Evolutionary conservation across 2,888 invertebrate genomes (phyloP).

Genomic region (Heliconius charithonia): DNA sequence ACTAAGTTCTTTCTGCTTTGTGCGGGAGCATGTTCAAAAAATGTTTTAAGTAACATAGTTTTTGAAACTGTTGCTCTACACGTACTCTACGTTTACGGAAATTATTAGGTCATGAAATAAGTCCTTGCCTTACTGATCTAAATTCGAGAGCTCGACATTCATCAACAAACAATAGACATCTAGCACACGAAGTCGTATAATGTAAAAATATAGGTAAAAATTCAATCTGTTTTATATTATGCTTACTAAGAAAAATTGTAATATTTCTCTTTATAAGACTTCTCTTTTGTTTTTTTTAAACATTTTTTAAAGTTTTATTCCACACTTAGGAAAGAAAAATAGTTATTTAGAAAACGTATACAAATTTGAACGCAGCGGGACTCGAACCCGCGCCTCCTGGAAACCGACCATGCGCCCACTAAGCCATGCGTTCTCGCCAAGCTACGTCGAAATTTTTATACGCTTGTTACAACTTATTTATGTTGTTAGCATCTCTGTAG

Average conservation of each 20-base stretch:
- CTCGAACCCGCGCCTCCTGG: too few relatives aligned
- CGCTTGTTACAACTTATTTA: too few relatives aligned
- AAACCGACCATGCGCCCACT: too few relatives aligned
- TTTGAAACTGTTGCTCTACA: not conserved
- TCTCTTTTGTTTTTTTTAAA: not conserved
- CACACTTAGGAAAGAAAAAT: too few relatives aligned
- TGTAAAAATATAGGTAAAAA: not conserved
- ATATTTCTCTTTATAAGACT: not conserved
- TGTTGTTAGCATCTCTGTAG: too few relatives aligned
- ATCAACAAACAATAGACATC: constrained; percentile 36
- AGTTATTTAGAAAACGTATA: too few relatives aligned
- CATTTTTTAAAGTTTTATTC: too few relatives aligned
- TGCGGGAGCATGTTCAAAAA: too few relatives aligned
- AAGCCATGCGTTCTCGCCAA: too few relatives aligned
- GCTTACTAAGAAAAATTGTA: not conserved
- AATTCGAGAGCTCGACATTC: constrained; percentile 28
- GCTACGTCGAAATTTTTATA: too few relatives aligned
- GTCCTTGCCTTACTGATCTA: constrained; percentile 28
- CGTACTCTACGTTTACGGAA: constrained; percentile 6
- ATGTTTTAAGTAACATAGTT: not conserved
- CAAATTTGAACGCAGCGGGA: too few relatives aligned
- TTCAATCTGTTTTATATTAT: not conserved
- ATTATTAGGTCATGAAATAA: constrained; percentile 22
- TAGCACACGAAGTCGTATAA: constrained; percentile 22
- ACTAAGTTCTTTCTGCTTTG: too few relatives aligned